These are phyloP conservation scores for Dufourea novaeangliae DNA, from an alignment of 1,140 invertebrate genomes.

Conservation along the genomic window DNA sequence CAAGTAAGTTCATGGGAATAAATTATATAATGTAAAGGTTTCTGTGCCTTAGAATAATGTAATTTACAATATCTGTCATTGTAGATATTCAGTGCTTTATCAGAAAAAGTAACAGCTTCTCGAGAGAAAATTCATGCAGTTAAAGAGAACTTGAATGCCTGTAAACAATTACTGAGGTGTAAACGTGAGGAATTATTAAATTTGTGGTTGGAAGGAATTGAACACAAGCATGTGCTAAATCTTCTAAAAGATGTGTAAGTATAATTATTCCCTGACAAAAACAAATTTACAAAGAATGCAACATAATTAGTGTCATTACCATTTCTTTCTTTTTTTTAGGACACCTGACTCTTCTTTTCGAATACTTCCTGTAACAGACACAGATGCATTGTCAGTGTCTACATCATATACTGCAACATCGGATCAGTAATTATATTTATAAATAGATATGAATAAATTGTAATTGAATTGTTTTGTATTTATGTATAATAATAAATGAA, in stretches of 20 bases:
- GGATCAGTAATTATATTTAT: conserved; percentile 34
- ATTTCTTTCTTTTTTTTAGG: conserved; percentile 16
- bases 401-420: conserved; percentile 23
- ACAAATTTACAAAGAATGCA: too few relatives aligned
- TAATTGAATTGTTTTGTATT: conserved; percentile 42
- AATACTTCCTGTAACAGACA: conserved; percentile 48
- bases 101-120: conserved; percentile 88
- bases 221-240: conserved; percentile 94
- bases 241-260: conserved; percentile 94
- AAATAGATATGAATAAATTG: conserved; percentile 13
- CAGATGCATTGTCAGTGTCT: conserved; percentile 41
- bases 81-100: conserved; percentile 91
- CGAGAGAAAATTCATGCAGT: conserved; percentile 91
- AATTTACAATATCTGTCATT: conserved; percentile 52
- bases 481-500: conserved; percentile 1
- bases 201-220: conserved; percentile 95
- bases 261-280: neutral
- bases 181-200: conserved; percentile 96
- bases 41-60: neutral
- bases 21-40: neutral
- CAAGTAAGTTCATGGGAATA: conserved; percentile 81
- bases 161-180: conserved; percentile 94
- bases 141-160: conserved; percentile 94
- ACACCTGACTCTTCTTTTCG: conserved; percentile 46
- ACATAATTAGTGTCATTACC: neutral